Conservation (phyloP, 2,113 vertebrate genomes). For the Pithys albifrons region DNA sequence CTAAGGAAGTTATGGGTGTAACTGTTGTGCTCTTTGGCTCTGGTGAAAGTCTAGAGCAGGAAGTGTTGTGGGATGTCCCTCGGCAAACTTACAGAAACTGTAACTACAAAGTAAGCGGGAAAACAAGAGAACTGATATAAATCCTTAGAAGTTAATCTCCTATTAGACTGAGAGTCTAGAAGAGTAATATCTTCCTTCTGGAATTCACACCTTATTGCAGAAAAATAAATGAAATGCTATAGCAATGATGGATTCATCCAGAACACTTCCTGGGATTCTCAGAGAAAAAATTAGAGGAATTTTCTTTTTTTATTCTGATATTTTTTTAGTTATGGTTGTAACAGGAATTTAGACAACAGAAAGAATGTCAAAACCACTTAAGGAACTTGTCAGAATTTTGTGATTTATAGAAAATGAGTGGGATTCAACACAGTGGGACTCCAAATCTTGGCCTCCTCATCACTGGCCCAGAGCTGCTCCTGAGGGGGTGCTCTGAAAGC, state of each 20-base stretch:
- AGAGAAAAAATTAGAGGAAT: neutral
- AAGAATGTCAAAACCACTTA: neutral
- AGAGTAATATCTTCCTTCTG: neutral
- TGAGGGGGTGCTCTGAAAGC: neutral
- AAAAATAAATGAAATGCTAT: neutral
- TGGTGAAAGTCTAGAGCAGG: neutral
- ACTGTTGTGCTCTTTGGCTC: neutral
- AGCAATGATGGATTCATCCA: neutral
- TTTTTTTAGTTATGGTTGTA: neutral
- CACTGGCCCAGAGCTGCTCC: neutral
- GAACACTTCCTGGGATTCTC: neutral
- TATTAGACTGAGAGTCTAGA: neutral
- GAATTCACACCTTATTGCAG: neutral
- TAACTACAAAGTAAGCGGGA: neutral
- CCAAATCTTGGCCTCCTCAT: neutral
- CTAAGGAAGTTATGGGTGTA: slow-evolving; percentile 56
- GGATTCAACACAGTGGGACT: neutral
- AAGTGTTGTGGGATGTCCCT: slow-evolving; percentile 8
- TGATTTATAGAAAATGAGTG: neutral
- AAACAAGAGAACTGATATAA: neutral
- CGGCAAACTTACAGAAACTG: slow-evolving; percentile 1
- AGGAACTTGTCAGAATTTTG: neutral
- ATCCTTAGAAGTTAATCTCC: neutral
- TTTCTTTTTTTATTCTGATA: neutral
- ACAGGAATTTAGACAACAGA: neutral